A percentile compares a stretch with the other conserved stretches of the same genome.
Evolutionary conservation across 2,888 invertebrate genomes (phyloP).

Genomic region (Yponomeuta sedellus): DNA sequence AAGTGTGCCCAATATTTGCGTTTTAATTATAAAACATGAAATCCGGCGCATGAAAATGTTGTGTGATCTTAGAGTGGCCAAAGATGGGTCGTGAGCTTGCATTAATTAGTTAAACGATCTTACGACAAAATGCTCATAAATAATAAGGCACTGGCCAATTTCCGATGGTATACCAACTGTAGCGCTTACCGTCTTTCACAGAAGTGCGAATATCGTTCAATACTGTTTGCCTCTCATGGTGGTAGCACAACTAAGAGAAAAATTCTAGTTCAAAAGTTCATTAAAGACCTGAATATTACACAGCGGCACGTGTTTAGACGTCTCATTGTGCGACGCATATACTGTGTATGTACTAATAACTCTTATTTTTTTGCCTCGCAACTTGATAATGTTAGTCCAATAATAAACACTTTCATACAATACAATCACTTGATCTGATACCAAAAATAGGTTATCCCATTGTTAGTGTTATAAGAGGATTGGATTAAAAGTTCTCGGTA

Average conservation of each 20-base stretch:
- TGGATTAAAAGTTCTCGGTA: no score
- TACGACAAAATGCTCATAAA: constrained; percentile 31
- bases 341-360: not conserved
- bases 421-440: no score
- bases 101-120: constrained; percentile 58
- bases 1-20: constrained; percentile 40
- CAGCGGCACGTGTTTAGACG: not conserved
- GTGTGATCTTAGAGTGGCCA: constrained; percentile 35
- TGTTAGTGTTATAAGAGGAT: no score
- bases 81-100: constrained; percentile 51
- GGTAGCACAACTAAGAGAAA: constrained; percentile 22
- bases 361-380: not conserved
- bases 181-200: no score
- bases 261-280: not conserved
- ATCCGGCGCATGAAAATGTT: constrained; percentile 51
- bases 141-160: not conserved
- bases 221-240: constrained; percentile 23
- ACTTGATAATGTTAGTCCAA: no score
- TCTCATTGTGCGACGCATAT: not conserved
- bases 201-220: no score
- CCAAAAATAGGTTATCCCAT: no score
- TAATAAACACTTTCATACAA: no score
- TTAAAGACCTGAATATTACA: not conserved
- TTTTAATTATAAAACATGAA: constrained; percentile 47
- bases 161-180: no score